phyloP scores from a whole-genome alignment of 2,113 vertebrate genomes.

The Trachemys scripta region DNA sequence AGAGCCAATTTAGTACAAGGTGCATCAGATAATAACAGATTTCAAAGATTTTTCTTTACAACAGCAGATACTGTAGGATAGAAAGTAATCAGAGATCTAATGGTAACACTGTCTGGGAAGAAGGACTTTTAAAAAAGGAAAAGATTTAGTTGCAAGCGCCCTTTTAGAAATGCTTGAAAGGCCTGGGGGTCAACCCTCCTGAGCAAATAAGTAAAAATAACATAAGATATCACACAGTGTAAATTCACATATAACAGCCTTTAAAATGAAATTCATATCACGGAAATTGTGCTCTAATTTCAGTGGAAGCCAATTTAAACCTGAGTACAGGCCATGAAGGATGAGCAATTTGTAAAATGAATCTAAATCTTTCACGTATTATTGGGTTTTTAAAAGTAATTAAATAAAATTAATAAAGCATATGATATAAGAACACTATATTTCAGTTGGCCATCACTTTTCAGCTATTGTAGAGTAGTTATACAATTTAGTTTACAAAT shows the following conservation, averaged over 20 bases:
- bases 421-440: neutral
- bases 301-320: neutral
- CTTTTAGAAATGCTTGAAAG: constrained; percentile 63
- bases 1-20: neutral
- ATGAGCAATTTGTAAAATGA: neutral
- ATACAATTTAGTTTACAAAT: neutral
- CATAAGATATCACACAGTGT: neutral
- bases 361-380: neutral
- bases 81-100: constrained; percentile 20
- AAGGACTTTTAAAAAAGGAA: neutral
- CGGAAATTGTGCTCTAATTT: neutral
- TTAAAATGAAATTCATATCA: neutral
- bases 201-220: neutral
- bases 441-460: neutral
- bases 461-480: neutral
- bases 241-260: neutral
- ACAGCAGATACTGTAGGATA: neutral
- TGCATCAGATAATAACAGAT: constrained; percentile 1
- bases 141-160: constrained; percentile 40
- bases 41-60: constrained; percentile 37
- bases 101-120: neutral
- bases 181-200: constrained; percentile 40
- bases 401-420: neutral
- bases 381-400: neutral
- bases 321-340: neutral